Base-by-base conservation (phyloP, 2,113 vertebrate species). In the Syrmaticus mikado region DNA sequence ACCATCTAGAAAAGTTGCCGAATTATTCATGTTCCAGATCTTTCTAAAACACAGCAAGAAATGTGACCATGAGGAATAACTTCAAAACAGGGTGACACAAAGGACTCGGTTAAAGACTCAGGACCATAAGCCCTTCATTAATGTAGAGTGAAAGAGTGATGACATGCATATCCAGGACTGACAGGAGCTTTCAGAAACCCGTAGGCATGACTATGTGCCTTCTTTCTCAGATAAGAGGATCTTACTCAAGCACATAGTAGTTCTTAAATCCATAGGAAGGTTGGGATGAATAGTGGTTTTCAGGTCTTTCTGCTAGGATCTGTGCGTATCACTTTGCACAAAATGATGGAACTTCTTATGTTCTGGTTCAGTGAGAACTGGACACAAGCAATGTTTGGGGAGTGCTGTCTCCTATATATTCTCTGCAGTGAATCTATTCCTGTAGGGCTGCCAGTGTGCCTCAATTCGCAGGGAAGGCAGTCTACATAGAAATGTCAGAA, bases 191-290 rank as follows among this genome's bases (percentile, higher is more conserved):
- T 87, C 55, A 83, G 40, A 92, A 82, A 24, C 55, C 79, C 81
- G 43, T 61, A 50, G 20, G 13, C 46, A 57, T 53, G 41, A 41
- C 52, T 82, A 50, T 74, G 34, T 71, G 82, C 76, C 2, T 50
- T 5, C 43, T 89, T 85, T 92, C 71, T 94, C 82, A 80, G 40
- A 3, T 64, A 14, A 87, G 30, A 32, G 64, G 72, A 27, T 7
- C 46, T 92, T 81, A 83, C n/a, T 91, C 68, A 68, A 25, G 57
- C 52, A 90, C 76, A 65, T 74, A 90, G 89, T 87, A 87, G 64
- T 43, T 77, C 85, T 89, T 34, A 85, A 87, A 74, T 95, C 84
- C 74, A 61, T 81, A 89, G 20, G 38, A 78, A 70, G 15, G 27
- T 46, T 93, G n/a, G 19, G 87, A 60, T 45, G 77, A 89, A 73